These are phyloP conservation scores for Eupleurogrammus muticus DNA, from an alignment of 2,797 vertebrate species.

Conservation along the genomic window DNA sequence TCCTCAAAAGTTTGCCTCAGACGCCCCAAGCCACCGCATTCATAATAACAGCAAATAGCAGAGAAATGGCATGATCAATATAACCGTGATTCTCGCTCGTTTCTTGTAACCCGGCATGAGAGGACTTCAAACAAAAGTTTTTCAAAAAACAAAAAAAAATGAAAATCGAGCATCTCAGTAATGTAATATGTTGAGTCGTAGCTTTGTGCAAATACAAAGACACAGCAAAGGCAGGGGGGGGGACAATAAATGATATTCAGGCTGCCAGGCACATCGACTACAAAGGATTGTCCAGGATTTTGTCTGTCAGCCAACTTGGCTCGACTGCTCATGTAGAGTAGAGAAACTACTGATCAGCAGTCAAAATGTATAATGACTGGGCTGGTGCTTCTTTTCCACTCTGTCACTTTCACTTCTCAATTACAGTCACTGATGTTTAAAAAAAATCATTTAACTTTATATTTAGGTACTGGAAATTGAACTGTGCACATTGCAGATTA, in stretches of 20 bases:
- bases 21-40: conserved; percentile 17
- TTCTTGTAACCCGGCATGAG: conserved; percentile 14
- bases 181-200: conserved; percentile 10
- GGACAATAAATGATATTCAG: conserved; percentile 1
- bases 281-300: conserved; percentile 46
- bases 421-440: conserved; percentile 14
- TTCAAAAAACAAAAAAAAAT: too few relatives aligned
- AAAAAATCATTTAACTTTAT: conserved; percentile 11
- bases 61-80: conserved; percentile 21
- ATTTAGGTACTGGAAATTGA: not conserved
- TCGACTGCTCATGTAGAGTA: conserved; percentile 39
- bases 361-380: conserved; percentile 45
- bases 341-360: conserved; percentile 60
- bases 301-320: conserved; percentile 45
- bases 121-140: conserved; percentile 33
- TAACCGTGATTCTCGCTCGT: conserved; percentile 11
- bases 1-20: conserved; percentile 37
- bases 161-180: conserved; percentile 5
- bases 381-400: conserved; percentile 31
- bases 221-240: conserved; percentile 2
- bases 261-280: conserved; percentile 16
- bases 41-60: conserved; percentile 19
- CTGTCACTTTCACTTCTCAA: conserved; percentile 10
- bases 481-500: conserved; percentile 10
- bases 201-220: not conserved